These are phyloP conservation scores for Apantesis nais DNA, from an alignment of 2,888 invertebrate genomes.

Conservation along the genomic window DNA sequence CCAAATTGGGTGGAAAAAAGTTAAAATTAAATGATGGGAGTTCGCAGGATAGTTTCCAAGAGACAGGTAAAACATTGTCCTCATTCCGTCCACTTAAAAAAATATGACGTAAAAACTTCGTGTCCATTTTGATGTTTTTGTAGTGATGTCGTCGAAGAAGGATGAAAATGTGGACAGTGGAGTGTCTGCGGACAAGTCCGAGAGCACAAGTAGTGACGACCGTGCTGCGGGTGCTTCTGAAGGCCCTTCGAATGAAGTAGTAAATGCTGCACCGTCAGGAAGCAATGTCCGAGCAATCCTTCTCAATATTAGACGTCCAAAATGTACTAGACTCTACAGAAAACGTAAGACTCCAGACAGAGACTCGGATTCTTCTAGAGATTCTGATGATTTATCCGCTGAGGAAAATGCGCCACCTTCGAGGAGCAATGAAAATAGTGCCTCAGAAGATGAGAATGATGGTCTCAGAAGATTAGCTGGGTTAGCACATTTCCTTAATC, in stretches of 20 bases:
- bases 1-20: slow-evolving; percentile 74
- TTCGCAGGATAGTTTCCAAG: slow-evolving; percentile 75
- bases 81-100: slow-evolving; percentile 26
- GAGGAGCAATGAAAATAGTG: slow-evolving; percentile 53
- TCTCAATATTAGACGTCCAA: slow-evolving; percentile 67
- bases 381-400: slow-evolving; percentile 74
- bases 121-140: slow-evolving; percentile 60
- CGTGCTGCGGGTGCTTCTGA: slow-evolving; percentile 54
- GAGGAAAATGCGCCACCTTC: slow-evolving; percentile 56
- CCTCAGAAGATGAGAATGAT: slow-evolving; percentile 63
- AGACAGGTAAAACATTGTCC: slow-evolving; percentile 59
- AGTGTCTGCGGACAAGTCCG: slow-evolving; percentile 79
- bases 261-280: slow-evolving; percentile 70
- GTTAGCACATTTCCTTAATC: slow-evolving; percentile 52
- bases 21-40: slow-evolving; percentile 80
- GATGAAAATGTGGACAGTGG: slow-evolving; percentile 81
- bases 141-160: slow-evolving; percentile 57
- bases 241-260: slow-evolving; percentile 70
- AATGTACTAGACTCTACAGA: slow-evolving; percentile 69
- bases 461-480: slow-evolving; percentile 56
- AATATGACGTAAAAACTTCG: slow-evolving; percentile 57
- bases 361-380: slow-evolving; percentile 72
- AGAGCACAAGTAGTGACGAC: slow-evolving; percentile 77
- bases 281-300: slow-evolving; percentile 72
- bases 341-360: slow-evolving; percentile 75